Evolutionary conservation across 2,888 invertebrate genomes (phyloP).

Genomic region (Clitarchus hookeri): DNA sequence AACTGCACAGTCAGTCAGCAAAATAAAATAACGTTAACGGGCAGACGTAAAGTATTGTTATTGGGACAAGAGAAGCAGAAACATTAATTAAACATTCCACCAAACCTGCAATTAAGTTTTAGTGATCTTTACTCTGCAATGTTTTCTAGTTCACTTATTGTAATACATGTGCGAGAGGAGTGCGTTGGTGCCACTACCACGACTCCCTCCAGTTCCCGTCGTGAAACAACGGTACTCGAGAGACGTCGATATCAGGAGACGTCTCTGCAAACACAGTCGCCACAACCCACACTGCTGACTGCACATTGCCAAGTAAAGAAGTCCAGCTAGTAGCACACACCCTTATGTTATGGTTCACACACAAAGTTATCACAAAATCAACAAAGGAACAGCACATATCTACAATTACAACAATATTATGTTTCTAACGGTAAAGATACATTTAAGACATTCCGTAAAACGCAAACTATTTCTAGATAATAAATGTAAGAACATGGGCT

Average conservation of each 20-base stretch:
- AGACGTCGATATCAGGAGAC: constrained; percentile 44
- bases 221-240: constrained; percentile 44
- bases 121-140: constrained; percentile 28
- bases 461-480: too few relatives aligned
- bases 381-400: too few relatives aligned
- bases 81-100: constrained; percentile 27
- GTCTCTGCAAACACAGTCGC: constrained; percentile 40
- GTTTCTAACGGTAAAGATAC: too few relatives aligned
- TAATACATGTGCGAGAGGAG: constrained; percentile 4
- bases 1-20: neutral
- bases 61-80: constrained; percentile 19
- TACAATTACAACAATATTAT: too few relatives aligned
- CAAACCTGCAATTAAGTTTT: constrained; percentile 36
- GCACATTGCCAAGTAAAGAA: too few relatives aligned
- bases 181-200: constrained; percentile 38
- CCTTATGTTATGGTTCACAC: too few relatives aligned
- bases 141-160: constrained; percentile 29
- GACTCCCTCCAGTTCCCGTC: constrained; percentile 45
- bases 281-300: constrained; percentile 23
- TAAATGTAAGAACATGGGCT: too few relatives aligned
- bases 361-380: too few relatives aligned
- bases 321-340: too few relatives aligned
- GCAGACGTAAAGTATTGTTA: neutral
- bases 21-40: neutral
- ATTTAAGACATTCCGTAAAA: too few relatives aligned